phyloP scores from a whole-genome alignment of 2,888 invertebrate genomes.

The Ichneumoninae sp. region DNA sequence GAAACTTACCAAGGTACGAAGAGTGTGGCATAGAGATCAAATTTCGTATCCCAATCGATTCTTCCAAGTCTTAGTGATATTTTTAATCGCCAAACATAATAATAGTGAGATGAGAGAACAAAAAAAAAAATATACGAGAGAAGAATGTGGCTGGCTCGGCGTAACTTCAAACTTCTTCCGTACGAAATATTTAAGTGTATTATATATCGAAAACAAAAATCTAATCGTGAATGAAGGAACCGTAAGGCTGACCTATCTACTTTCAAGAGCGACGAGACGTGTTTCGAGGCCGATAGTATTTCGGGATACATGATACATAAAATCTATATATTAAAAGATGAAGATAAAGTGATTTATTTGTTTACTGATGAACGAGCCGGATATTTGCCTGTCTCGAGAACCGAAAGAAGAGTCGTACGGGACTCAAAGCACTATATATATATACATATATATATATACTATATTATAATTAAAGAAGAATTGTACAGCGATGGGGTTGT shows the following conservation, averaged over 20 bases:
- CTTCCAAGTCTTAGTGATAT: conserved; percentile 62
- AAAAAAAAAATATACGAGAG: conserved; percentile 30
- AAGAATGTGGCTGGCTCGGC: conserved; percentile 48
- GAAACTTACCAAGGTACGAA: conserved; percentile 26
- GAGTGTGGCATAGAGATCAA: conserved; percentile 28
- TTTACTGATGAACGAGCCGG: conserved; percentile 65
- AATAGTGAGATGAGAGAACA: conserved; percentile 39
- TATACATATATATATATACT: conserved; percentile 36
- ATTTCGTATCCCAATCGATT: conserved; percentile 55
- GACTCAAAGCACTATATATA: conserved; percentile 49
- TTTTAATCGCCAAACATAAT: conserved; percentile 25
- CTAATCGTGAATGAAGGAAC: conserved; percentile 64
- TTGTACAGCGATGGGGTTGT: conserved; percentile 61
- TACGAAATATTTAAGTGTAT: conserved; percentile 61
- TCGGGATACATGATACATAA: conserved; percentile 69
- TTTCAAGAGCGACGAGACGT: conserved; percentile 67
- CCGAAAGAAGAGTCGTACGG: conserved; percentile 52
- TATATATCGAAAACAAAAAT: conserved; percentile 41
- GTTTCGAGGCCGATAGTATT: conserved; percentile 73
- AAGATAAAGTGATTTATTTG: conserved; percentile 69
- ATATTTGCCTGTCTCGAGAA: conserved; percentile 48
- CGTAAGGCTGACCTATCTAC: conserved; percentile 77
- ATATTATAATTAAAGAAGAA: conserved; percentile 59
- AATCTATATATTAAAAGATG: conserved; percentile 49
- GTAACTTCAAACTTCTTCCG: conserved; percentile 61